Evolutionary conservation across 1,140 invertebrate species (phyloP).

Genomic region (Nephotettix cincticeps): DNA sequence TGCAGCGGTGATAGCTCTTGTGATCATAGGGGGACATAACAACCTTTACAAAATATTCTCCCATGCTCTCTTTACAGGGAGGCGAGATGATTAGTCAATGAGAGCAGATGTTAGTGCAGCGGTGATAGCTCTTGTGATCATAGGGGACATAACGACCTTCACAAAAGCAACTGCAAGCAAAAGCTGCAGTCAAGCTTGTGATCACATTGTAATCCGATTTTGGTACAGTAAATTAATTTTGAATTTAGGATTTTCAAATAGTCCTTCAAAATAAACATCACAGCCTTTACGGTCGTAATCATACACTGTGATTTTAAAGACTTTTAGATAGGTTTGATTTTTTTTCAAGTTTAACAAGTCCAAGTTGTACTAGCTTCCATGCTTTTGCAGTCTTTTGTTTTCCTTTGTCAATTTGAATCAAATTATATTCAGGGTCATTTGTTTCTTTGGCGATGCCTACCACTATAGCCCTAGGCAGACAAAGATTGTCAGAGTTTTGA

Average conservation of each 20-base stretch:
- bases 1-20: too few relatives aligned
- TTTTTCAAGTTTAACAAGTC: not conserved
- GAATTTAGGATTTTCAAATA: not conserved
- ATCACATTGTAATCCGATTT: constrained; percentile 16
- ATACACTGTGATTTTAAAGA: not conserved
- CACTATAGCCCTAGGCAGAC: constrained; percentile 3
- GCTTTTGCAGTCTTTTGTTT: not conserved
- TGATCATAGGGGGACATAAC: too few relatives aligned
- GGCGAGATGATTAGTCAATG: not conserved
- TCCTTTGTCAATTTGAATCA: not conserved
- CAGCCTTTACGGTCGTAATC: not conserved
- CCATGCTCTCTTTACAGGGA: not conserved
- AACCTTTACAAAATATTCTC: not conserved
- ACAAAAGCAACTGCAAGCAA: constrained; percentile 9
- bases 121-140: too few relatives aligned
- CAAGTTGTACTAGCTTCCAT: not conserved
- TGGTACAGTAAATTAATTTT: constrained; percentile 5
- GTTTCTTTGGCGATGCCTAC: not conserved
- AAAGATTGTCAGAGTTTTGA: constrained; percentile 15
- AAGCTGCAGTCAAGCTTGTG: constrained; percentile 4
- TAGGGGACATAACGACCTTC: not conserved
- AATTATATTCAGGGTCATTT: not conserved
- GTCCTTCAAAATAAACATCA: not conserved
- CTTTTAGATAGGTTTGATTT: not conserved
- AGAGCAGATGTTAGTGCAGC: not conserved